Evolutionary conservation across 2,797 vertebrate genomes (phyloP).

Genomic region (Lacerta agilis): DNA sequence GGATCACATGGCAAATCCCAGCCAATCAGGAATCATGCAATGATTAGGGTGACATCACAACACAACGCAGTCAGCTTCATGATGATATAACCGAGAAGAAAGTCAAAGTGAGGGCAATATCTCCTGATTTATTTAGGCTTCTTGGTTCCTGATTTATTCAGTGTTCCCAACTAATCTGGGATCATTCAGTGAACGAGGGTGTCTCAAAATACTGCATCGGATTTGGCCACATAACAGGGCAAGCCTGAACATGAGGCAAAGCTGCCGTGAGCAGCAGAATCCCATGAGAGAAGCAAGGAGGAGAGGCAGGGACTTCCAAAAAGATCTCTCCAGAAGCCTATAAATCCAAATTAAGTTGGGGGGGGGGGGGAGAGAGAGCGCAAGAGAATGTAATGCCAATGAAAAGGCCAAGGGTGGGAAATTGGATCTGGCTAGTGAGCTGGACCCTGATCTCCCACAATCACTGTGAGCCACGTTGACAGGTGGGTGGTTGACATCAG

Average conservation of each 20-base stretch:
- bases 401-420: background rate
- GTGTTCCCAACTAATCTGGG: too few relatives aligned
- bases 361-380: background rate
- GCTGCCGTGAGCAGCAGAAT: too few relatives aligned
- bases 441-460: too few relatives aligned
- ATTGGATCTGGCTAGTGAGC: too few relatives aligned
- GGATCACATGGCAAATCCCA: background rate
- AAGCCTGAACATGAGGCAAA: too few relatives aligned
- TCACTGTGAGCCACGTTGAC: background rate
- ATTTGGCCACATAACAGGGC: background rate
- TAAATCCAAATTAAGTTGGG: background rate
- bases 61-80: background rate
- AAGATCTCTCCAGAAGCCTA: background rate
- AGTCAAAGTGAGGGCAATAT: background rate
- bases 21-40: background rate
- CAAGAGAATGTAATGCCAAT: background rate
- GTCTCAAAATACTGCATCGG: background rate
- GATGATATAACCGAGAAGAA: background rate
- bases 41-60: background rate
- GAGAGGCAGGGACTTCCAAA: too few relatives aligned
- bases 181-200: background rate
- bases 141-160: too few relatives aligned
- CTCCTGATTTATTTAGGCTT: background rate
- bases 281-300: too few relatives aligned
- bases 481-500: too few relatives aligned